Evolutionary conservation across 2,113 vertebrate genomes (phyloP), one percentile per base, ranked within the genome.

Genomic region (Grammomys dolichurus): DNA sequence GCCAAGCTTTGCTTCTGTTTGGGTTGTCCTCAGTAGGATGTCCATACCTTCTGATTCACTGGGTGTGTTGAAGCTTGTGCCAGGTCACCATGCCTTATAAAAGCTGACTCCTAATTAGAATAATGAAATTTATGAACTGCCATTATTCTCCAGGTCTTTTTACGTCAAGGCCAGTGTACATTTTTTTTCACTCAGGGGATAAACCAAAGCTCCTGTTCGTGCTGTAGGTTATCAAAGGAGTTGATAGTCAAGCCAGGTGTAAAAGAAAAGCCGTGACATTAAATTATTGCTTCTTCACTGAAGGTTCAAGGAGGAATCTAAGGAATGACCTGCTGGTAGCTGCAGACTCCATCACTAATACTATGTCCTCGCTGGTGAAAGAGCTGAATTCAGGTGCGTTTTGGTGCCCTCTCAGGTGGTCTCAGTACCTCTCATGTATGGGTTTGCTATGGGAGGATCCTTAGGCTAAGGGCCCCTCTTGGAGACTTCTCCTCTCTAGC

Each of bases 261-360:
- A 9, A 90, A 91, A 93, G 81, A 88, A 84, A 97, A 87, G 63
- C 60, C 92, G 97, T 81, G 91, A 17, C 48, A 82, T 43, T 96
- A 72, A 33, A 46, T 93, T 96, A 76, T 97, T 97, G 96, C 24
- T 98, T 96, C 86, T 97, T 95, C 92, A 67, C 90, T 95, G 84
- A 98, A 99, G 99, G 99, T 98, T 98, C 99, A 77, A 99, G 99
- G 98, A 99, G 99, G 98, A 99, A 99, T 97, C 98, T 99, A 98
- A 99, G 99, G 97, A 99, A 99, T 88, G 99, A 99, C 98, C 98
- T 99, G 82, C 98, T 99, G 85, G 99, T 99, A 81, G 99, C 99
- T 96, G 99, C 99, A 88, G 99, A 99, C 98, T 99, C 99, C 90
- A 99, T 99, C 97, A 99, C 99, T 96, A 99, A 99, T 97, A 99